These are phyloP conservation scores for Xyliphius kryptos DNA, from an alignment of 2,113 vertebrate genomes.

Conservation along the genomic window DNA sequence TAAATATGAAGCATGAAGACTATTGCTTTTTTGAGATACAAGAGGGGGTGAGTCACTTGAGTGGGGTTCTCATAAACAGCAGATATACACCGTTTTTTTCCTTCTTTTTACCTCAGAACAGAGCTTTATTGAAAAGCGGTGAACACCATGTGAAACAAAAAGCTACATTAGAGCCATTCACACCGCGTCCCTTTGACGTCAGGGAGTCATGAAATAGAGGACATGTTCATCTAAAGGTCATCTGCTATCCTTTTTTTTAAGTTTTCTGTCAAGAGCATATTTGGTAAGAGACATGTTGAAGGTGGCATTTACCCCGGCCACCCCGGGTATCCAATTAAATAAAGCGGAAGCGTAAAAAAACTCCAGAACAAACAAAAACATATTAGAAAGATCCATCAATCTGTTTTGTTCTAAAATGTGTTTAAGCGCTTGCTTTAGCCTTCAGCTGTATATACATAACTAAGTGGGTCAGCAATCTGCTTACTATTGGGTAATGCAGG, in stretches of 20 bases:
- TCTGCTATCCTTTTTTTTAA: slow-evolving; percentile 18
- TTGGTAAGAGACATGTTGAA: slow-evolving; percentile 30
- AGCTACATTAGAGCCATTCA: not conserved
- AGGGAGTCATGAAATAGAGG: slow-evolving; percentile 11
- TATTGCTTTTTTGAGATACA: slow-evolving; percentile 20
- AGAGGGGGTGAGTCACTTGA: slow-evolving; percentile 28
- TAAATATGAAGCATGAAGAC: slow-evolving; percentile 32
- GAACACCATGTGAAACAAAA: not conserved
- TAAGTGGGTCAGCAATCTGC: slow-evolving; percentile 37
- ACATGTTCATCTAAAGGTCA: slow-evolving; percentile 36
- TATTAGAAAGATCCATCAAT: slow-evolving; percentile 16
- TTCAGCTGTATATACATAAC: slow-evolving; percentile 26
- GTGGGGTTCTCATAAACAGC: slow-evolving; percentile 29
- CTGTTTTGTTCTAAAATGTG: slow-evolving; percentile 24
- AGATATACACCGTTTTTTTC: slow-evolving; percentile 21
- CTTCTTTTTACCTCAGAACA: not conserved
- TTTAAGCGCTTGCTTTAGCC: slow-evolving; percentile 29
- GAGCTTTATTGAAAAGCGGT: slow-evolving; percentile 29
- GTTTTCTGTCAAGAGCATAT: slow-evolving; percentile 28
- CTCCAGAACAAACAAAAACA: slow-evolving; percentile 12
- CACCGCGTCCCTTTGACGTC: not conserved
- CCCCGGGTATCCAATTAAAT: slow-evolving; percentile 28
- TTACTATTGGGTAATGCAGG: slow-evolving; percentile 24
- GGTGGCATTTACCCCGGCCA: slow-evolving; percentile 18
- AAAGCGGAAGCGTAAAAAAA: slow-evolving; percentile 18